Percentiles rank a stretch among this genome's conserved stretches.
These are phyloP conservation scores for Micropoecilia bifurca DNA, from an alignment of 2,797 vertebrate species.

Conservation along the genomic window DNA sequence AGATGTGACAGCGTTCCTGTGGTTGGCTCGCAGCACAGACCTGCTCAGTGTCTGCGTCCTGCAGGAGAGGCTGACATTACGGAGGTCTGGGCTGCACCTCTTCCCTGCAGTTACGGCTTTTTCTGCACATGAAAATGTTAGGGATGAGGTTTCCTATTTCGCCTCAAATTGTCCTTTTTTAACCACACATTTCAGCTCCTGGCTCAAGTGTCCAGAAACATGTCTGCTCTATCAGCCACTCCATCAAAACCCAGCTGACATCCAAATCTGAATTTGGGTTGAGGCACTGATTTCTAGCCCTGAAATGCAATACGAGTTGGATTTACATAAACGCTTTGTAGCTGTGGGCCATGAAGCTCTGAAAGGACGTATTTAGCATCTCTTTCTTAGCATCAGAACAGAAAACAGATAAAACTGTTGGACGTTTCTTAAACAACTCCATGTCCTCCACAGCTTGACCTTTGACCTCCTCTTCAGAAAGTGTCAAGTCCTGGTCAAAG, in stretches of 20 bases:
- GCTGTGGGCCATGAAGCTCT: conserved; percentile 35
- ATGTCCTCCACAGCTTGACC: conserved; percentile 58
- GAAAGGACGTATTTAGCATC: conserved; percentile 51
- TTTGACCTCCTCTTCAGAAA: conserved; percentile 52
- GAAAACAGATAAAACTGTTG: conserved; percentile 45
- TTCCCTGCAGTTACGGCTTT: conserved; percentile 72
- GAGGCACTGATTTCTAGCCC: conserved; percentile 45
- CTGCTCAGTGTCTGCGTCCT: conserved; percentile 70
- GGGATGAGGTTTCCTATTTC: conserved; percentile 61
- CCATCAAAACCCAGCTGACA: conserved; percentile 66
- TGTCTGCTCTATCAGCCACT: conserved; percentile 64
- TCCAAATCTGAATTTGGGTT: conserved; percentile 62
- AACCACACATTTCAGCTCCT: conserved; percentile 60
- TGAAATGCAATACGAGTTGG: conserved; percentile 63
- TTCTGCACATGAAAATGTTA: conserved; percentile 68
- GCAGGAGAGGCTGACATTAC: conserved; percentile 81
- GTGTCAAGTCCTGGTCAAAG: conserved; percentile 59
- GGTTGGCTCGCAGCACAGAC: conserved; percentile 77
- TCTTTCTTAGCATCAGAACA: conserved; percentile 42
- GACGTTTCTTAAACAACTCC: conserved; percentile 55
- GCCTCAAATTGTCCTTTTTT: conserved; percentile 58
- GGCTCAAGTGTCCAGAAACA: conserved; percentile 58
- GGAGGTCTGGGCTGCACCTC: conserved; percentile 62
- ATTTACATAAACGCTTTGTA: conserved; percentile 64
- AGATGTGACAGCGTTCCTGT: conserved; percentile 79